Conservation (phyloP, 2,797 vertebrate genomes). For the Hydrophis major region DNA sequence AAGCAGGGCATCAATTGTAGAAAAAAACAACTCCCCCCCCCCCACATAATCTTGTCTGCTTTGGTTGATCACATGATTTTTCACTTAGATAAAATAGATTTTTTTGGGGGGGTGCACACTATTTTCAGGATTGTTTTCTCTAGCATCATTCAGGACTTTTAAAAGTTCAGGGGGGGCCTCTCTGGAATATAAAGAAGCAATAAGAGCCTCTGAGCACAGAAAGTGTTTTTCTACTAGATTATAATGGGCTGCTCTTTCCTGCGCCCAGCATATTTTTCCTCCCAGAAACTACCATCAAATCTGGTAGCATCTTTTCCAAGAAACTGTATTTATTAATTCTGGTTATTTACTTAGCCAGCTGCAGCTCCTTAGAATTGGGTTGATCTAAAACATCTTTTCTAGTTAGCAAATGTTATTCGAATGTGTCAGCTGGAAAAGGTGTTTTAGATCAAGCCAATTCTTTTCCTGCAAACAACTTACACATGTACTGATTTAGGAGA, state of each 20-base stretch:
- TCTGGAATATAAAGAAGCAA: neutral
- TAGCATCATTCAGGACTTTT: neutral
- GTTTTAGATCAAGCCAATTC: neutral
- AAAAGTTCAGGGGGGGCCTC: neutral
- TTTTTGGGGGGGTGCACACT: neutral
- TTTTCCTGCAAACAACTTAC: neutral
- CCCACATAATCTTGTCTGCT: neutral
- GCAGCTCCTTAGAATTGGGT: neutral
- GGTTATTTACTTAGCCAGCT: neutral
- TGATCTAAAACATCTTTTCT: neutral
- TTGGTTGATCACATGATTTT: neutral
- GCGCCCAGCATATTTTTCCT: neutral
- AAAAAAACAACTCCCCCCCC: fast-evolving
- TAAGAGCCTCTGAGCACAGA: neutral
- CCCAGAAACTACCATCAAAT: neutral
- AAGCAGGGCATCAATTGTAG: neutral
- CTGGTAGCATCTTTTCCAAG: neutral
- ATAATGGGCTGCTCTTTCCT: neutral
- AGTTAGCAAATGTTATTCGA: neutral
- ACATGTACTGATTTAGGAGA: neutral
- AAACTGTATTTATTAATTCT: neutral
- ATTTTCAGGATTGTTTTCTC: neutral
- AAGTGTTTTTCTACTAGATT: neutral
- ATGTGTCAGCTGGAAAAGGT: neutral
- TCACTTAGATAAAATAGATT: neutral